Base-by-base conservation (phyloP, 2,888 invertebrate genomes). In the Xylophagus ater region DNA sequence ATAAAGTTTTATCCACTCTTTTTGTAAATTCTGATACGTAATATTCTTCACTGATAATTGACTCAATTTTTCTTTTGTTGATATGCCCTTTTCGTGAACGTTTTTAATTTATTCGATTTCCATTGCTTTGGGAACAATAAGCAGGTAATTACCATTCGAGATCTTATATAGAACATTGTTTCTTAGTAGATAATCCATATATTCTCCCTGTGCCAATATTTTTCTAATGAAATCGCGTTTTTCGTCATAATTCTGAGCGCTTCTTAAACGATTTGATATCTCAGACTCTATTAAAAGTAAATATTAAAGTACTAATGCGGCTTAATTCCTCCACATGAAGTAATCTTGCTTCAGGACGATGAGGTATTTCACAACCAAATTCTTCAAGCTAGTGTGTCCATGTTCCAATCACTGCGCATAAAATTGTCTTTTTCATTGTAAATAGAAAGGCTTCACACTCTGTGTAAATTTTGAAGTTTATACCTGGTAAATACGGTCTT, bases 361-460 rank as follows among this genome's bases (percentile, higher is more conserved):
- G n/a, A n/a, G 3, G 17, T 17, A 17, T 38, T 44, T 7, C 24
- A 19, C 21, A 38, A 14, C 30, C 14, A 14, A 34, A 41, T 18
- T 44, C 41, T n/a, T 41, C 32, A 14, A 39, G 8, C 10, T 35
- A 18, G 6, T 41, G 15, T 2, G 53, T 52, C 55, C 55, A 56
- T 8, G 51, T 43, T 9, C 54, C 53, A 13, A 57, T 47, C 25
- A 51, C 40, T 1, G 51, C 47, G 7, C 50, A 37, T 4, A 52
- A 26, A 24, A 54, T 51, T 12, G 46, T 50, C 34, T 55, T 54
- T 8, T 42, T 44, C 24, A 55, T 36, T 1, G 54, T 55, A 6
- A 46, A 42, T 2, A 49, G 35, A 3, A 57, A 47, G 2, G 54
- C 54, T 3, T 51, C 43, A 37, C 56, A 59, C 36, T 57, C 57